Conservation (phyloP, 2,888 invertebrate species). For the Torymus aiolomorphi region DNA sequence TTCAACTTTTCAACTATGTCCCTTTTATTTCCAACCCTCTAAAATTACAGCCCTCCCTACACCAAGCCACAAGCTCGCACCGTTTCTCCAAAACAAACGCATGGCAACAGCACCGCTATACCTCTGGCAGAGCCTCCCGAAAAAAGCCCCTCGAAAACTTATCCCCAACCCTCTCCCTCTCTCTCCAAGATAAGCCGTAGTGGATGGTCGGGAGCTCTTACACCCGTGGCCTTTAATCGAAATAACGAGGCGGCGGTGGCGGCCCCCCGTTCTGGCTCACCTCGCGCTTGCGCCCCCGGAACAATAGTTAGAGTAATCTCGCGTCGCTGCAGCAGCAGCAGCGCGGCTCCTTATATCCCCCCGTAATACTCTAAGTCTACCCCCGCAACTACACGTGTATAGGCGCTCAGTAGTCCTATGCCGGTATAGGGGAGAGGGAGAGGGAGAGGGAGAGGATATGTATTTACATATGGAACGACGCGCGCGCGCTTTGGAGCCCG, state of each 20-base stretch:
- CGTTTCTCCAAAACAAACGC: no score
- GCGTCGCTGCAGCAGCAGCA: slow-evolving; percentile 46
- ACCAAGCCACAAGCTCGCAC: no score
- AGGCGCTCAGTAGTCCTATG: background rate
- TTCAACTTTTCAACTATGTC: no score
- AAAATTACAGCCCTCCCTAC: no score
- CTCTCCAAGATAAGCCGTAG: background rate
- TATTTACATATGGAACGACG: slow-evolving; percentile 67
- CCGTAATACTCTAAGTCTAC: slow-evolving; percentile 48
- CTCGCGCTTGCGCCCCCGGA: slow-evolving; percentile 1
- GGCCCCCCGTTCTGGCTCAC: no score
- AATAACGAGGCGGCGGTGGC: slow-evolving; percentile 24
- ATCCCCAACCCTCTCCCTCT: background rate
- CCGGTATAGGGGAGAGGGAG: no score
- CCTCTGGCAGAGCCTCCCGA: background rate
- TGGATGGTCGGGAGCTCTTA: background rate
- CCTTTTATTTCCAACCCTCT: no score
- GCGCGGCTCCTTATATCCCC: slow-evolving; percentile 44
- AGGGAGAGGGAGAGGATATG: slow-evolving; percentile 30
- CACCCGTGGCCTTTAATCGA: slow-evolving; percentile 37
- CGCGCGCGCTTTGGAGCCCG: slow-evolving; percentile 62
- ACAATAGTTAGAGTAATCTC: slow-evolving; percentile 56
- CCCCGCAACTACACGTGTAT: slow-evolving; percentile 32
- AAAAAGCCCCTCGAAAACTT: background rate
- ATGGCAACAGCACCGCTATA: background rate